Percentiles rank a stretch among this genome's conserved stretches.
These are phyloP conservation scores for Petrocephalus sullivani DNA, from an alignment of 2,797 vertebrate genomes.

Conservation along the genomic window DNA sequence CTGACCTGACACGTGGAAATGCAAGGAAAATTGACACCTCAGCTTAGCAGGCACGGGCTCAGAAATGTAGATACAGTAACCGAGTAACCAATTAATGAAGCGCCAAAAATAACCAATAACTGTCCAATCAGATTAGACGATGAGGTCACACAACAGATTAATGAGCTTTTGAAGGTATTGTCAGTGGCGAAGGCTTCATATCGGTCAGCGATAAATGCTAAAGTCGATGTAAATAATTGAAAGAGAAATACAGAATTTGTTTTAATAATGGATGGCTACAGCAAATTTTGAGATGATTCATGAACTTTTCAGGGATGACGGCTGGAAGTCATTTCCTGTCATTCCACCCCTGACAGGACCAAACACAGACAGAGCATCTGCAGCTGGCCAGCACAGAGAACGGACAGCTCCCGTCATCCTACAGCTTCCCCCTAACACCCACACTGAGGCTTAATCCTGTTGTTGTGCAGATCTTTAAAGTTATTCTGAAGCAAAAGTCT, in stretches of 20 bases:
- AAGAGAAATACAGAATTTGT: constrained; percentile 11
- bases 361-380: not conserved
- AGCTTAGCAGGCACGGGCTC: not conserved
- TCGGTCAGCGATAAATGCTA: not conserved
- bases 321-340: not conserved
- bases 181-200: not conserved
- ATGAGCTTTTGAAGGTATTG: not conserved
- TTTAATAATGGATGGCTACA: constrained; percentile 2
- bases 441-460: constrained; percentile 26
- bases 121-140: not conserved
- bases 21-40: constrained; percentile 39
- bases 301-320: not conserved
- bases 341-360: not conserved
- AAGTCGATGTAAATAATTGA: not conserved
- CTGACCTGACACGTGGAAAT: constrained; percentile 46
- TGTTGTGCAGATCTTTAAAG: constrained; percentile 16
- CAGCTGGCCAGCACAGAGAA: not conserved
- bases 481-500: constrained; percentile 25
- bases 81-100: not conserved
- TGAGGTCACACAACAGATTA: not conserved
- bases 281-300: not conserved
- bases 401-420: not conserved
- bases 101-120: not conserved
- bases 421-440: not conserved
- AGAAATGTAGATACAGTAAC: not conserved